Base-by-base conservation (phyloP, 2,888 invertebrate species). In the Keiferia lycopersicella region DNA sequence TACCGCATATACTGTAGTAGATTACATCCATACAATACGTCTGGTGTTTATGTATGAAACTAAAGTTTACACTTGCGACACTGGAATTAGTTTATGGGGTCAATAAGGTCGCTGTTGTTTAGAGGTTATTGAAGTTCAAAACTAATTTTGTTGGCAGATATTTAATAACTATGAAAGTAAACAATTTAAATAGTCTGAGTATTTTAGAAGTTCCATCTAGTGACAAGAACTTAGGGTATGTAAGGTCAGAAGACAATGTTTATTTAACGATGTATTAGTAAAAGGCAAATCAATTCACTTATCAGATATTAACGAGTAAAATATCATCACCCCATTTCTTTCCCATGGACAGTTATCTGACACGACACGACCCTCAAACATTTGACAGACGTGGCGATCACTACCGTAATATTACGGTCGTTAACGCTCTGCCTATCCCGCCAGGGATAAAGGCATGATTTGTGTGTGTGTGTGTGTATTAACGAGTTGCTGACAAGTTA, bases 61-160 rank as follows among this genome's bases (percentile, higher is more conserved):
- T 22, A 51, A 51, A 22, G 18, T 51, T 22, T 22, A 51, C 51
- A 51, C 22, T 22, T 6, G 20, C 18, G 22, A 22, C 11, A 22
- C 22, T 51, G 11, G 20, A 22, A 51, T 20, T 22, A 20, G 51
- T 51, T 51, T 51, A 51, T 51, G 51, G 12, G 51, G 51, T 51
- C 22, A 51, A 10, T 22, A 51, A 18, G 20, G 51, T 18, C 22
- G 22, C 51, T 20, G 22, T 51, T 11, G 51, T 51, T 51, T 51
- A 51, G 51, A 51, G 51, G 51, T 51, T 51, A 22, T 18, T 10
- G 51, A 51, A 51, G 22, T 51, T 45, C 45, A n/a, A n/a, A 34
- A 45, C 45, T n/a, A n/a, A 45, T 45, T 45, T 45, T 51, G 51
- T 51, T 11, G 1, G 51, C 22, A 20, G 22, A 18, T 18, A 22